Conservation (phyloP, 1,140 invertebrate species). For the Lithobius niger region DNA sequence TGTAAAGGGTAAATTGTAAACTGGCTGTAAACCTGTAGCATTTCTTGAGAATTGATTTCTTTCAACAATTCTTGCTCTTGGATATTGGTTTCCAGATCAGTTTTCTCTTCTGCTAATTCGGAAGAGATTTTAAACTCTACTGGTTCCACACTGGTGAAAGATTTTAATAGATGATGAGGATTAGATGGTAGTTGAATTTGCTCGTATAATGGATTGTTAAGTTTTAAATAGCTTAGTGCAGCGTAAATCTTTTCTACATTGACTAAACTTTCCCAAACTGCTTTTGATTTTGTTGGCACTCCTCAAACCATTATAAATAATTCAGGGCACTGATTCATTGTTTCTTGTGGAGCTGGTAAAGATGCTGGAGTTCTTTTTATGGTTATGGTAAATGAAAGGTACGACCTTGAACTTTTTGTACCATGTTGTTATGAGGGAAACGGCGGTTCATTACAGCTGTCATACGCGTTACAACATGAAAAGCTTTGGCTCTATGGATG, state of each 20-base stretch:
- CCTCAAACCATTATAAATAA: neutral
- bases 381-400: neutral
- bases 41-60: no score
- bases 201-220: neutral
- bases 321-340: neutral
- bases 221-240: neutral
- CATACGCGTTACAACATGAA: neutral
- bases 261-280: neutral
- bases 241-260: neutral
- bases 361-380: neutral
- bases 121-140: no score
- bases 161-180: no score
- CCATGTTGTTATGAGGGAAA: neutral
- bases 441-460: neutral
- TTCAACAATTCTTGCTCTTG: no score
- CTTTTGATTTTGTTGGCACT: no score
- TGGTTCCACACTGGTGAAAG: no score
- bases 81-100: no score
- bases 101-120: no score
- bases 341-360: neutral
- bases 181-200: no score
- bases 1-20: no score
- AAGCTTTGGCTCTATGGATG: neutral
- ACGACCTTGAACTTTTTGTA: neutral
- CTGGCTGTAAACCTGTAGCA: no score